Base-by-base conservation (phyloP, 1,140 invertebrate species). In the Pseudomyrmex flavicornis region DNA sequence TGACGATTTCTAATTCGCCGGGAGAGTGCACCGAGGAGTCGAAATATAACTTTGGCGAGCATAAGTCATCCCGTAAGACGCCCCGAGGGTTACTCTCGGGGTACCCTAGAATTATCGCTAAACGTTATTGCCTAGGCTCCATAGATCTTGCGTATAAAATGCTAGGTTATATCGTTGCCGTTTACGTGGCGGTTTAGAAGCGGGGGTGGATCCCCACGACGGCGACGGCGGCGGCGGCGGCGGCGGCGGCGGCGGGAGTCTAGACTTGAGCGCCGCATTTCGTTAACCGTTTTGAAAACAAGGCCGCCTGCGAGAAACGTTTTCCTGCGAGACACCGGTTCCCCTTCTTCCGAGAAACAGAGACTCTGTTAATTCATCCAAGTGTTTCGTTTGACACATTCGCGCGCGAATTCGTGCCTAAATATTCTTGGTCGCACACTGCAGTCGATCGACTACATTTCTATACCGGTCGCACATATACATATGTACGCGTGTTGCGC, bases 141-240 rank as follows among this genome's bases (percentile, higher is more conserved):
- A 93, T 94, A 94, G 93, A 94, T 94, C 93, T 94, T 93, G 91
- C 89, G 90, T 92, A 93, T 94, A 93, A 94, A 94, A 94, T 94
- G 88, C 92, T 94, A 93, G 93, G 93, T 94, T 94, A 91, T 90
- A 91, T 90, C 90, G 84, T 80, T 90, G 82, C 83, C 80, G 85
- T 77, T 89, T 85, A 87, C 89, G 82, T 88, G 80, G 35, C 86
- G 79, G 88, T 91, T 35, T 89, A 88, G 86, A 92, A 91, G 91
- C 90, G 92, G 92, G 93, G 93, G 92, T 92, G 91, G 90, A 92
- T 73, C 35, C 26, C 82, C 85, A 83, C 66, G 58, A 50, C 76
- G 76, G 17, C n/a, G n/a, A n/a, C n/a, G n/a, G 1, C 20, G 20
- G 20, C 20, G 20, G 20, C 20, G 20, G 26, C n/a, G 50, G 17